phyloP scores from a whole-genome alignment of 2,797 vertebrate species.

The Sebastes dallii region DNA sequence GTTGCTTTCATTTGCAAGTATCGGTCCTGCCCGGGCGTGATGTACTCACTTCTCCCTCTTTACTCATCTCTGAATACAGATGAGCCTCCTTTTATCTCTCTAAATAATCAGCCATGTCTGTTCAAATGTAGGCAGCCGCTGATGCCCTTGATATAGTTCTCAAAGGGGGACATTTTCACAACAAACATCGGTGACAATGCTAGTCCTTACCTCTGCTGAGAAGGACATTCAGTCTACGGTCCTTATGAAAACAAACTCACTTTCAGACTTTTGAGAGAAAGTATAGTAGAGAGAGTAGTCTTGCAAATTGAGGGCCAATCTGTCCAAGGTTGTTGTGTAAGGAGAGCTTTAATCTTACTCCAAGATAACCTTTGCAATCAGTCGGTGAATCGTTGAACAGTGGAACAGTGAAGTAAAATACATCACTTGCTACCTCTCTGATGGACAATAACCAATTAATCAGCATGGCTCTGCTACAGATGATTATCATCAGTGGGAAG shows the following conservation, averaged over 20 bases:
- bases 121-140: constrained; percentile 46
- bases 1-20: constrained; percentile 73
- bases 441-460: constrained; percentile 77
- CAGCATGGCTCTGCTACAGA: constrained; percentile 35
- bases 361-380: constrained; percentile 68
- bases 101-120: constrained; percentile 60
- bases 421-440: constrained; percentile 37
- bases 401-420: constrained; percentile 51
- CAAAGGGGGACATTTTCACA: constrained; percentile 55
- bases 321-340: constrained; percentile 47
- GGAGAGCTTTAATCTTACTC: constrained; percentile 32
- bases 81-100: constrained; percentile 65
- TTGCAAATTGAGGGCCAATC: constrained; percentile 23
- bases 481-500: constrained; percentile 67
- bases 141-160: constrained; percentile 69
- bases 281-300: constrained; percentile 18
- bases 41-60: constrained; percentile 54
- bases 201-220: constrained; percentile 22
- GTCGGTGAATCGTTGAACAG: constrained; percentile 29
- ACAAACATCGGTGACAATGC: constrained; percentile 42
- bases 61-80: constrained; percentile 68
- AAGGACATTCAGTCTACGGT: constrained; percentile 21
- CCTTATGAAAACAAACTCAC: constrained; percentile 19
- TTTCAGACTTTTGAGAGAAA: constrained; percentile 11
- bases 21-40: constrained; percentile 29